Evolutionary conservation across 2,888 invertebrate species (phyloP), one percentile per base, ranked within the genome.

Genomic region (Ferdinandea cuprea): DNA sequence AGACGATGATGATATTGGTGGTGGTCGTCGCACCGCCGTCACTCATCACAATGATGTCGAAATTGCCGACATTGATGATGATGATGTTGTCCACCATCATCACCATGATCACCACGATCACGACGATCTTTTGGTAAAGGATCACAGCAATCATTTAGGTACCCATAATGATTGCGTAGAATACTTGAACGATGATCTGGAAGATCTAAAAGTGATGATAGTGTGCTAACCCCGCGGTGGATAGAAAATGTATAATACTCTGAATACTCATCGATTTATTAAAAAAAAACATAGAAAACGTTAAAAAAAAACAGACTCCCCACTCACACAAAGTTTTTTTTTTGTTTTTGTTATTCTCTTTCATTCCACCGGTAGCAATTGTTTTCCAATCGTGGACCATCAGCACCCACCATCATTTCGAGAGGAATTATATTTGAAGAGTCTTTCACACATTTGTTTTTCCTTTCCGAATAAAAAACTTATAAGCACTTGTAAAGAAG

Each of bases 121-220:
- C 6, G 74, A 78, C n/a, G 69, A 56, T 4, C 65, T 81, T 7
- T 42, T 85, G 68, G 85, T 76, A 35, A 83, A 72, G 30, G 59
- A 77, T 25, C 73, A 79, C 13, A 68, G 61, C 50, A 83, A 44
- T 15, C 78, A 83, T 50, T 19, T 74, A 9, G 37, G 37, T 44
- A 37, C 30, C 25, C 79, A 84, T n/a, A 79, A 73, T 17, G 88
- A 88, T 40, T 87, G 86, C 37, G 86, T 87, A 13, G 88, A 89
- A 42, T 89, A 88, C 61, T 73, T 89, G 28, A 87, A 86, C 63
- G 86, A 86, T 9, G 86, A 86, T 15, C 61, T 86, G 7, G 88
- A 88, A 17, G 81, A 87, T 54, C 63, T 86, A 13, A 87, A 87
- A 63, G 87, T 87, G 32, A 88, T 86, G 87, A 88, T 85, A 50